Conservation (phyloP, 1,140 invertebrate species). For the Glossosoma conforme region DNA sequence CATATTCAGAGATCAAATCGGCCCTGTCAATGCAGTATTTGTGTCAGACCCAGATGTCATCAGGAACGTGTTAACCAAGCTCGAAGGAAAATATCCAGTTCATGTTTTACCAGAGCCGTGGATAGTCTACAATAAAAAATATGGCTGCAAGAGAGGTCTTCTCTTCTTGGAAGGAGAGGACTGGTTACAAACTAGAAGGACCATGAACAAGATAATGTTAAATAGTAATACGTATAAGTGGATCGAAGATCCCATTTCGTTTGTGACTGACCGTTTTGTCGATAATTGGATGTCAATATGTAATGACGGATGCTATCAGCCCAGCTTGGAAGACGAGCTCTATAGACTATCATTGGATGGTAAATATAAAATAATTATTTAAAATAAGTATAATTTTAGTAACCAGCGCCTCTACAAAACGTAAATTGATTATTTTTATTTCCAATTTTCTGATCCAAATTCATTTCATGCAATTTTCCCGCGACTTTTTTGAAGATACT, state of each 20-base stretch:
- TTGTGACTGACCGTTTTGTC: slow-evolving; percentile 46
- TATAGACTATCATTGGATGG: slow-evolving; percentile 74
- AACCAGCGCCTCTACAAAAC: no score
- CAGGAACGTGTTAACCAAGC: slow-evolving; percentile 61
- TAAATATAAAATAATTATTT: slow-evolving; percentile 39
- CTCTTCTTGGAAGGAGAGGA: slow-evolving; percentile 85
- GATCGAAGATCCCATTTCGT: slow-evolving; percentile 48
- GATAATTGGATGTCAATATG: slow-evolving; percentile 42
- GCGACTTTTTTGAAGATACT: no score
- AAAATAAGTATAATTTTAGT: no score
- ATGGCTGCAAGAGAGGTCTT: slow-evolving; percentile 67
- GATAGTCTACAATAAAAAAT: slow-evolving; percentile 69
- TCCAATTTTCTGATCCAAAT: no score
- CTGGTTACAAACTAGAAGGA: slow-evolving; percentile 65
- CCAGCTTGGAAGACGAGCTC: slow-evolving; percentile 61
- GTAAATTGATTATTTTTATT: no score
- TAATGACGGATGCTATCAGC: slow-evolving; percentile 33
- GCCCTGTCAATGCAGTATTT: slow-evolving; percentile 64
- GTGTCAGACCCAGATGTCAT: slow-evolving; percentile 65
- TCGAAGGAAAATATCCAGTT: slow-evolving; percentile 70
- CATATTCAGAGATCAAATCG: slow-evolving; percentile 67
- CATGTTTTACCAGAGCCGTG: slow-evolving; percentile 80
- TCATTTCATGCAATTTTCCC: neutral
- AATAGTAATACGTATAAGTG: slow-evolving; percentile 45
- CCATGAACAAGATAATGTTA: slow-evolving; percentile 70